phyloP scores from a whole-genome alignment of 2,113 vertebrate genomes.

The Protobothrops mucrosquamatus region DNA sequence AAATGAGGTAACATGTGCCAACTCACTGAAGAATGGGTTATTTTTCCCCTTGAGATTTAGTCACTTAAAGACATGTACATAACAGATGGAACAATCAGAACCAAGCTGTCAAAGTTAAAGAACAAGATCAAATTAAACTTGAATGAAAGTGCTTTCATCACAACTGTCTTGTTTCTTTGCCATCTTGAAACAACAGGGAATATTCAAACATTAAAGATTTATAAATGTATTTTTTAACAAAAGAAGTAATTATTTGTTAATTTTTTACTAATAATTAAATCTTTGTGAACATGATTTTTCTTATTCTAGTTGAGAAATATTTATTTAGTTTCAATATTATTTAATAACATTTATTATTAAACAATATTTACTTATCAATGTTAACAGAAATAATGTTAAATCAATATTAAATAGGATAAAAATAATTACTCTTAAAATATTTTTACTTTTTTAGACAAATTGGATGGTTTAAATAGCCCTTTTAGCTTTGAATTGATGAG shows the following conservation, averaged over 20 bases:
- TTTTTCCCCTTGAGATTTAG: slow-evolving; percentile 56
- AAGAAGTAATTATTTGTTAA: not conserved
- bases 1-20: slow-evolving; percentile 44
- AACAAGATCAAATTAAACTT: slow-evolving; percentile 70
- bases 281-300: slow-evolving; percentile 29
- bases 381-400: not conserved
- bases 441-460: not conserved
- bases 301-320: not conserved
- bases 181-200: slow-evolving; percentile 66
- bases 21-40: slow-evolving; percentile 63
- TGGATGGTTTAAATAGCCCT: not conserved
- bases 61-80: slow-evolving; percentile 60
- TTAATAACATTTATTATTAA: not conserved
- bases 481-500: not conserved
- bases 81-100: slow-evolving; percentile 71
- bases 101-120: slow-evolving; percentile 70
- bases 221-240: slow-evolving; percentile 51
- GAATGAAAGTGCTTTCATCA: slow-evolving; percentile 65
- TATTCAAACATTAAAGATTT: slow-evolving; percentile 56
- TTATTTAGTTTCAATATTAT: not conserved
- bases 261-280: slow-evolving; percentile 24
- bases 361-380: not conserved
- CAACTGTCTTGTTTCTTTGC: slow-evolving; percentile 66
- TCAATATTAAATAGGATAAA: not conserved
- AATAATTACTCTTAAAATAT: not conserved